These are phyloP conservation scores for Ciconia nigra DNA, from an alignment of 2,797 vertebrate species.

Conservation along the genomic window DNA sequence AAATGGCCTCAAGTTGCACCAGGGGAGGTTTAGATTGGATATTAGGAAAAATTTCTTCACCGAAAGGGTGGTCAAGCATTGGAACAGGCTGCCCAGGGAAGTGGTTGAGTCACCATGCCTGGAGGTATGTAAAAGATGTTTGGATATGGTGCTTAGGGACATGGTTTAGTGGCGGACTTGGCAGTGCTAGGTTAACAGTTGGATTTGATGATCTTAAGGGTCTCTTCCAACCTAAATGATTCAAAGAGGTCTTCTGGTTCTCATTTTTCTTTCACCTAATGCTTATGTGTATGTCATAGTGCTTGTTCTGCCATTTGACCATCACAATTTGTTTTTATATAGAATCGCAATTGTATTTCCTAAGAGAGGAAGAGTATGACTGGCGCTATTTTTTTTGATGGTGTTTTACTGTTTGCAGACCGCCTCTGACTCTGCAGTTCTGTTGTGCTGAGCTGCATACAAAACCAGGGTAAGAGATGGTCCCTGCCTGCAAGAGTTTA, in stretches of 20 bases:
- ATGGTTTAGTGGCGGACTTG: too few relatives aligned
- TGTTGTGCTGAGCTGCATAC: slow-evolving; percentile 12
- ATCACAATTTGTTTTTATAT: neutral
- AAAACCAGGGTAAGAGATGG: neutral
- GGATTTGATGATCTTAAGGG: too few relatives aligned
- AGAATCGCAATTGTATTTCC: neutral
- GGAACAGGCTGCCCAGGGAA: too few relatives aligned
- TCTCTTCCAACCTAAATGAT: too few relatives aligned
- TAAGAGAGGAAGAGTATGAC: neutral
- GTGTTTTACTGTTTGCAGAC: neutral
- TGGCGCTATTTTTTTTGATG: neutral
- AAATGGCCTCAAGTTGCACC: too few relatives aligned
- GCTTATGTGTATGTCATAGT: neutral
- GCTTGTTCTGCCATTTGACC: neutral
- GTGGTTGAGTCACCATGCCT: too few relatives aligned
- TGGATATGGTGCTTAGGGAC: too few relatives aligned
- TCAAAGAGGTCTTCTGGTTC: neutral
- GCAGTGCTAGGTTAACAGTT: too few relatives aligned
- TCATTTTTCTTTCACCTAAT: neutral
- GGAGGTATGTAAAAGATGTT: too few relatives aligned
- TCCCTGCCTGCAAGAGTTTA: neutral
- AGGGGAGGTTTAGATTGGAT: too few relatives aligned
- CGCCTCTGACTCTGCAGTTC: neutral
- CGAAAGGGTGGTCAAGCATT: too few relatives aligned
- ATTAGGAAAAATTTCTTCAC: too few relatives aligned